phyloP scores from a whole-genome alignment of 2,888 invertebrate species.

The Eledone cirrhosa region DNA sequence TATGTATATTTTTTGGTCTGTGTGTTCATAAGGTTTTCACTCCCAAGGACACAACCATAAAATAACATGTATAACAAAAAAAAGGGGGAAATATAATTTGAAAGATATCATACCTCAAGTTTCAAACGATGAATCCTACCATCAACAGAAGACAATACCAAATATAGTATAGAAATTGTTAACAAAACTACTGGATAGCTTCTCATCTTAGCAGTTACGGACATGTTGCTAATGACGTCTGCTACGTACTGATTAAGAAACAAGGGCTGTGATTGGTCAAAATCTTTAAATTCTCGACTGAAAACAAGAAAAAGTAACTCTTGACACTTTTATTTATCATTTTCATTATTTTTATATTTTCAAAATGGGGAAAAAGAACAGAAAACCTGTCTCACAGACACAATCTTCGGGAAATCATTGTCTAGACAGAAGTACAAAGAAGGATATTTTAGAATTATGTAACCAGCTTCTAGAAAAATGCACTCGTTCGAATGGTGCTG shows the following conservation, averaged over 20 bases:
- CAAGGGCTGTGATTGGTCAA: neutral
- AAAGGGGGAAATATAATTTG: neutral
- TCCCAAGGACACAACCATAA: too few relatives aligned
- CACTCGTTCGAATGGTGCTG: conserved; percentile 47
- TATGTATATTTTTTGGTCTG: too few relatives aligned
- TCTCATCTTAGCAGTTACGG: conserved; percentile 13
- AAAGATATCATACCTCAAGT: conserved; percentile 8
- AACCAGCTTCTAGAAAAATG: conserved; percentile 57
- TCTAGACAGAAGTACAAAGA: conserved; percentile 50
- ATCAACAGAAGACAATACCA: neutral
- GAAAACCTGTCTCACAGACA: neutral
- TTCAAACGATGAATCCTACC: conserved; percentile 20
- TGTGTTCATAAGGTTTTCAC: too few relatives aligned
- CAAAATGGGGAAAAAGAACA: conserved; percentile 20
- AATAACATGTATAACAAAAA: too few relatives aligned
- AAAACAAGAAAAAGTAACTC: neutral
- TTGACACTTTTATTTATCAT: too few relatives aligned
- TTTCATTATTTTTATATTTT: too few relatives aligned
- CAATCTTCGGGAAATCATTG: conserved; percentile 34
- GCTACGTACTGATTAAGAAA: conserved; percentile 16
- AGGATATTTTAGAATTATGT: conserved; percentile 54
- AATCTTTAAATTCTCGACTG: neutral
- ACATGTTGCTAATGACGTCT: conserved; percentile 28
- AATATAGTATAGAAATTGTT: neutral
- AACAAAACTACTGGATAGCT: neutral